phyloP scores from a whole-genome alignment of 2,888 invertebrate genomes.

The Drosophila nr. medialis region DNA sequence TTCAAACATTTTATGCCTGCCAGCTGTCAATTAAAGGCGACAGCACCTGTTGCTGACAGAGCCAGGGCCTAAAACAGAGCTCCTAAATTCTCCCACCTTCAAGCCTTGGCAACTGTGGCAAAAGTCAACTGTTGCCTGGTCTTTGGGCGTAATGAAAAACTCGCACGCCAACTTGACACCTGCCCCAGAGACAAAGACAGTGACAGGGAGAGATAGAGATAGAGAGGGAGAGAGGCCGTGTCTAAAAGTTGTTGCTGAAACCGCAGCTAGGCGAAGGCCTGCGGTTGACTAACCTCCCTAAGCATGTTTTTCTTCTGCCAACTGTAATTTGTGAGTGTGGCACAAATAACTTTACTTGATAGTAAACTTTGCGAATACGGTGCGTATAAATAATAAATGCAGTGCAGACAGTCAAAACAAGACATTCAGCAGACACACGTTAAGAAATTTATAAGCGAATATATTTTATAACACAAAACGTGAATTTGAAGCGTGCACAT shows the following conservation, averaged over 20 bases:
- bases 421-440: constrained; percentile 23
- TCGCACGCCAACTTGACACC: constrained; percentile 74
- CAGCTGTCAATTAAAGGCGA: constrained; percentile 78
- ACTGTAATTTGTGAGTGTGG: constrained; percentile 24
- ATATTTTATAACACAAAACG: constrained; percentile 6
- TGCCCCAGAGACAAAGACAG: constrained; percentile 39
- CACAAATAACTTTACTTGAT: constrained; percentile 54
- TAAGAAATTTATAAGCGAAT: constrained; percentile 20
- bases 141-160: constrained; percentile 58
- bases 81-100: not conserved
- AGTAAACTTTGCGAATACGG: constrained; percentile 48
- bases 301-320: not conserved
- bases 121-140: constrained; percentile 63
- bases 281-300: constrained; percentile 21
- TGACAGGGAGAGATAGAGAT: not conserved
- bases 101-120: constrained; percentile 28
- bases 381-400: constrained; percentile 72
- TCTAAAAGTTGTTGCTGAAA: constrained; percentile 44
- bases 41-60: constrained; percentile 79
- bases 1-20: constrained; percentile 78
- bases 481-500: constrained; percentile 27
- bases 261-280: constrained; percentile 51
- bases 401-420: constrained; percentile 40
- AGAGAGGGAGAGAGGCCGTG: not conserved
- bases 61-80: constrained; percentile 35